phyloP scores from a whole-genome alignment of 2,888 invertebrate genomes.

The Lycia hirtaria region DNA sequence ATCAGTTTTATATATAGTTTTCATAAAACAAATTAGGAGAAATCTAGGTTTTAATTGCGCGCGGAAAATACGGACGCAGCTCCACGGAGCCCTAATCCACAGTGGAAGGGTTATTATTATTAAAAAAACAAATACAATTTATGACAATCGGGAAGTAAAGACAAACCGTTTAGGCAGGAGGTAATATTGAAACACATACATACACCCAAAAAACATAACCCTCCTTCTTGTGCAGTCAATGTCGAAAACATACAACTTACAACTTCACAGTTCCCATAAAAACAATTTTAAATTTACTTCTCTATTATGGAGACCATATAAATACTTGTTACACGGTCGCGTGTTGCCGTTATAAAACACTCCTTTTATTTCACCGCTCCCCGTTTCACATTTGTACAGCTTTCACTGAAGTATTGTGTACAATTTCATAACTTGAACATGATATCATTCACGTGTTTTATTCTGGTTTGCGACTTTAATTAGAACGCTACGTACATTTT shows the following conservation, averaged over 20 bases:
- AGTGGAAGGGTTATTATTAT: too few species aligned
- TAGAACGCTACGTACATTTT: slow-evolving; percentile 7
- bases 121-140: too few species aligned
- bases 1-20: too few species aligned
- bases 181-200: too few species aligned
- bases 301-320: slow-evolving; percentile 1
- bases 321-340: slow-evolving; percentile 12
- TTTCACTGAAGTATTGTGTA: slow-evolving; percentile 19
- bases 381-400: slow-evolving; percentile 8
- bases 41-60: too few species aligned
- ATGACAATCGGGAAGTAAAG: too few species aligned
- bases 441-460: slow-evolving; percentile 27
- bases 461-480: slow-evolving; percentile 11
- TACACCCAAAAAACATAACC: too few species aligned
- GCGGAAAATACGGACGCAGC: too few species aligned
- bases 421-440: slow-evolving; percentile 22
- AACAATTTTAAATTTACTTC: not conserved
- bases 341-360: slow-evolving; percentile 19
- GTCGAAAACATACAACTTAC: too few species aligned
- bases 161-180: too few species aligned
- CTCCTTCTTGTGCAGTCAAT: not conserved
- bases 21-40: too few species aligned
- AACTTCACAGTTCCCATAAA: not conserved
- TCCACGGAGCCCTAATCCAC: too few species aligned
- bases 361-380: slow-evolving; percentile 24